Conservation (phyloP, 2,888 invertebrate species). For the Dioctria rufipes region DNA sequence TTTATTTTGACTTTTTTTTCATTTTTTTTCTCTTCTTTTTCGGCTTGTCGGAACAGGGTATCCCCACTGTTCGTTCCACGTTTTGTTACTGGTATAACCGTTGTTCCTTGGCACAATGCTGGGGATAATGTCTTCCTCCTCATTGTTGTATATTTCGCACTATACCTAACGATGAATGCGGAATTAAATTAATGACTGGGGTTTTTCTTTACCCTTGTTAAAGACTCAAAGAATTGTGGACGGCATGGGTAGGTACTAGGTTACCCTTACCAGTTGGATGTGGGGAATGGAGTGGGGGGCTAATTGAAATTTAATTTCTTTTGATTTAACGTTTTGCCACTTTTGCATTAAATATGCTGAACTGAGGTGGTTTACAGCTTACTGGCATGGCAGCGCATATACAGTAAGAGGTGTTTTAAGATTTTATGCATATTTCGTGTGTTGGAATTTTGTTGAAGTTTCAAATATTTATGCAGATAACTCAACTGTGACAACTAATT, state of each 20-base stretch:
- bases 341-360: neutral
- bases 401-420: too few species aligned
- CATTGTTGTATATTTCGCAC: conserved; percentile 54
- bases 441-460: too few species aligned
- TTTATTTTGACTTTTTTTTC: neutral
- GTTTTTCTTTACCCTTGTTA: conserved; percentile 55
- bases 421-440: too few species aligned
- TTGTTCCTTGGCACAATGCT: neutral
- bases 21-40: neutral
- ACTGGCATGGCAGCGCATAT: too few species aligned
- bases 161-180: conserved; percentile 58
- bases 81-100: conserved; percentile 20
- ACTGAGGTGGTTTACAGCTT: neutral
- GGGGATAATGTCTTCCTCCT: conserved; percentile 51
- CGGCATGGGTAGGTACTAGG: neutral
- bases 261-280: neutral
- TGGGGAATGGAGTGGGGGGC: conserved; percentile 26
- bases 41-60: neutral
- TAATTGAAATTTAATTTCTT: conserved; percentile 59
- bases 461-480: too few species aligned
- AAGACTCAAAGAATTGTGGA: conserved; percentile 42
- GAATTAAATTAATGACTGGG: conserved; percentile 59
- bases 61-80: neutral
- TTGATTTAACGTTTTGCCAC: conserved; percentile 12
- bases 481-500: too few species aligned